Evolutionary conservation across 92 coral and sea anemone species (phyloP).

Genomic region (Porites evermanni): DNA sequence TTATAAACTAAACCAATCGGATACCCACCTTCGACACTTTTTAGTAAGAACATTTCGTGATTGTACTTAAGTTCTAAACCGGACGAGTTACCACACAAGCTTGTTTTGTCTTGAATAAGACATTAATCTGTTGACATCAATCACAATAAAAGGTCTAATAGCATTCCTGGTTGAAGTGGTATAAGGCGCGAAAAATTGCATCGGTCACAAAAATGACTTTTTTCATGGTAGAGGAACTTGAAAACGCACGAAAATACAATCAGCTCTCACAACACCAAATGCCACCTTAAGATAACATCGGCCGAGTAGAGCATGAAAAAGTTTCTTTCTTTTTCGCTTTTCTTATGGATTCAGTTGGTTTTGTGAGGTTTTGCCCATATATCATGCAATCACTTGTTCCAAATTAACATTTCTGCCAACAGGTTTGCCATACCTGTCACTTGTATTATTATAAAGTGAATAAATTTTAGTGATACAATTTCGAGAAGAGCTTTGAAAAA

Average conservation of each 20-base stretch:
- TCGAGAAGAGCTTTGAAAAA: too few relatives aligned
- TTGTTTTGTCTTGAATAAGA: slow-evolving; percentile 1
- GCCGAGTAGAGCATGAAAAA: not conserved
- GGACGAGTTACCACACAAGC: not conserved
- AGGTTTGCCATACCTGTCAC: too few relatives aligned
- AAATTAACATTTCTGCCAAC: too few relatives aligned
- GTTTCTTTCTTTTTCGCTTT: not conserved
- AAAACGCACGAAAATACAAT: not conserved
- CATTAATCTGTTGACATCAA: not conserved
- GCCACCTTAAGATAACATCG: not conserved
- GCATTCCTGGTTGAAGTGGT: not conserved
- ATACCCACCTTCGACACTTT: not conserved
- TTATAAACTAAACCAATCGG: not conserved
- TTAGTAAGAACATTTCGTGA: not conserved
- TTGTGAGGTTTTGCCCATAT: not conserved
- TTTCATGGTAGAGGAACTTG: not conserved
- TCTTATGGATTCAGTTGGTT: not conserved
- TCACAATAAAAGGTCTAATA: not conserved
- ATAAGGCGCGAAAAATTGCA: too few relatives aligned
- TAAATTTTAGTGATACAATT: too few relatives aligned
- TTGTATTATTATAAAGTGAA: too few relatives aligned
- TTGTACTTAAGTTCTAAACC: not conserved
- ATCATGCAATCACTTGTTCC: too few relatives aligned
- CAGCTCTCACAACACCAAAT: not conserved
- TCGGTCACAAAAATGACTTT: not conserved